These are phyloP conservation scores for Eupithecia dodoneata DNA, from an alignment of 2,888 invertebrate species.

Conservation along the genomic window DNA sequence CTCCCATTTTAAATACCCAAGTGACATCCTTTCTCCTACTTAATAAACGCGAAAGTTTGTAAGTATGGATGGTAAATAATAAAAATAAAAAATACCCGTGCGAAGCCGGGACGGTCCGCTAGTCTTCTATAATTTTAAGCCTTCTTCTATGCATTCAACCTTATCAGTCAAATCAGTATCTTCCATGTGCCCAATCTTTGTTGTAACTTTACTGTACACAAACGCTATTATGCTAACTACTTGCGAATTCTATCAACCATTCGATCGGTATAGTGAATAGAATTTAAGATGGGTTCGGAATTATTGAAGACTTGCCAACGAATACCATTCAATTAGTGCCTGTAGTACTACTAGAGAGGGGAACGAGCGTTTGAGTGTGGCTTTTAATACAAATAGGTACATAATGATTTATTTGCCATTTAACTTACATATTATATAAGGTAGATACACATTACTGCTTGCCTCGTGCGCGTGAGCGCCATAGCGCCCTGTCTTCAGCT, in stretches of 20 bases:
- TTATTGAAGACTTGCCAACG: conserved; percentile 7
- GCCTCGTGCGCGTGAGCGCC: no score
- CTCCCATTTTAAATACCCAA: no score
- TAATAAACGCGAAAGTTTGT: no score
- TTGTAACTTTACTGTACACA: not conserved
- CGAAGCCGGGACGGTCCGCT: no score
- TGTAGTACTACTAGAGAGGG: not conserved
- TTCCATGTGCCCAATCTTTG: not conserved
- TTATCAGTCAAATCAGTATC: not conserved
- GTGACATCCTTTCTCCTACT: no score
- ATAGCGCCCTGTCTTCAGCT: no score
- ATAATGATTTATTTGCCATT: no score
- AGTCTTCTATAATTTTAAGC: no score
- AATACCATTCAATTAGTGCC: conserved; percentile 1
- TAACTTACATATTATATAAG: no score
- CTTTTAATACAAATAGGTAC: not conserved
- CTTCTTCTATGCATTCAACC: not conserved
- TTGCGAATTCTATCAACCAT: not conserved
- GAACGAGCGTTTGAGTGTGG: not conserved
- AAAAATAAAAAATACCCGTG: no score
- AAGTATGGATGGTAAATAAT: no score
- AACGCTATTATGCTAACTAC: not conserved
- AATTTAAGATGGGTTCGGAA: conserved; percentile 6
- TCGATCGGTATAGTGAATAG: not conserved
- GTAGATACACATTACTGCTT: no score